Evolutionary conservation across 2,113 vertebrate genomes (phyloP).

Genomic region (Saccopteryx leptura): DNA sequence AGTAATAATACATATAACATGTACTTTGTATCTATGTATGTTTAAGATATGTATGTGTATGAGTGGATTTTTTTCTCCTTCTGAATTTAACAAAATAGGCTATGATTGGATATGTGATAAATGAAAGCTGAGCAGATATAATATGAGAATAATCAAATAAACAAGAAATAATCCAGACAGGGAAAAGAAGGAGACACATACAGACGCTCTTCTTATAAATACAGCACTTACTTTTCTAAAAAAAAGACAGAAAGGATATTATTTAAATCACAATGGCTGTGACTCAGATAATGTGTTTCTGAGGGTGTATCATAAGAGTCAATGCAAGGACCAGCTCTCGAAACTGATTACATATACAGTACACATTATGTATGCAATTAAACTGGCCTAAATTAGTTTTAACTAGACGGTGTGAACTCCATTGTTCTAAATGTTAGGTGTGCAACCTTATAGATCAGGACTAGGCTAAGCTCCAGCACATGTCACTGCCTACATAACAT

Average conservation of each 20-base stretch:
- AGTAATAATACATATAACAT: rapidly evolving
- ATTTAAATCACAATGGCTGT: background rate
- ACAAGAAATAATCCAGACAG: background rate
- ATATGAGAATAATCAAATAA: background rate
- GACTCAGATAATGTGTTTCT: background rate
- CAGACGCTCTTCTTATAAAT: background rate
- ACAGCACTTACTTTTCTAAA: background rate
- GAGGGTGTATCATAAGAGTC: background rate
- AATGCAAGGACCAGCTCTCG: background rate
- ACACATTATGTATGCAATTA: background rate
- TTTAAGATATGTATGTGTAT: rapidly evolving
- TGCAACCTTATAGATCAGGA: no score
- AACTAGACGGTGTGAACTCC: background rate
- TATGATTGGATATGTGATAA: background rate
- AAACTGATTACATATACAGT: rapidly evolving
- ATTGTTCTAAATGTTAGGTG: rapidly evolving
- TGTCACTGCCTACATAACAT: rapidly evolving
- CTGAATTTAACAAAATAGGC: background rate
- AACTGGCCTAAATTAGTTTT: no score
- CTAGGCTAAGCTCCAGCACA: rapidly evolving
- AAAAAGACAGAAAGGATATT: background rate
- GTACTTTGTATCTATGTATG: background rate
- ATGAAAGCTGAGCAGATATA: rapidly evolving
- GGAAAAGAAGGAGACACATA: background rate
- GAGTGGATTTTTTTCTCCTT: background rate